Conservation (phyloP, 2,888 invertebrate species). For the Hemistola chrysoprasaria region DNA sequence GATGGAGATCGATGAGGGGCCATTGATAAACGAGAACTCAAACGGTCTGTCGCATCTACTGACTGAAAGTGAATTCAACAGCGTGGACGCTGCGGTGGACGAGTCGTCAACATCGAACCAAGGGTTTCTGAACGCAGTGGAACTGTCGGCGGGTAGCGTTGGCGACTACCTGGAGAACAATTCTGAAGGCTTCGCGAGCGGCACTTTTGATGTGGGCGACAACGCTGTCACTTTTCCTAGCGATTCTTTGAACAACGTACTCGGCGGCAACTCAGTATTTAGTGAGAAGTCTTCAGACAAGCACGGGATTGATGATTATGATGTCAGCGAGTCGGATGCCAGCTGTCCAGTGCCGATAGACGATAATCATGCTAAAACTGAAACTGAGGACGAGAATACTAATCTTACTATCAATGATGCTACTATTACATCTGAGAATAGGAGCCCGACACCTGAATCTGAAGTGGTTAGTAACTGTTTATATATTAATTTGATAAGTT, state of each 20-base stretch:
- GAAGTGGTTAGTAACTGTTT: constrained; percentile 12
- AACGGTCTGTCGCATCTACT: constrained; percentile 72
- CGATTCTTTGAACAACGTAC: constrained; percentile 62
- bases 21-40: constrained; percentile 72
- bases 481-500: too few relatives aligned
- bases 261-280: constrained; percentile 66
- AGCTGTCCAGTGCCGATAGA: constrained; percentile 38
- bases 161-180: constrained; percentile 73
- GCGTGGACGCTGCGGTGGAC: constrained; percentile 69
- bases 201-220: constrained; percentile 72
- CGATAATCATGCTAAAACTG: constrained; percentile 21
- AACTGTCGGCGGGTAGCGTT: constrained; percentile 72
- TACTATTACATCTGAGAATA: constrained; percentile 2
- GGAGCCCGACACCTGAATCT: constrained; percentile 1
- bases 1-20: constrained; percentile 75
- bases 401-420: constrained; percentile 24
- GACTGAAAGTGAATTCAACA: constrained; percentile 72
- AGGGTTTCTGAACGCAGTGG: constrained; percentile 72
- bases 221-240: constrained; percentile 71
- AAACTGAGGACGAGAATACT: constrained; percentile 35
- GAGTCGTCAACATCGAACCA: constrained; percentile 74
- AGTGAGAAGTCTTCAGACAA: constrained; percentile 54
- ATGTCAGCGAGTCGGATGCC: constrained; percentile 41
- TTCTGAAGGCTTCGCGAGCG: constrained; percentile 58
- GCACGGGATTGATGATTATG: constrained; percentile 47